Evolutionary conservation across 30 jellyfish, hydroid and myxozoan species (phyloP).

Genomic region (Nemopilema nomurai): DNA sequence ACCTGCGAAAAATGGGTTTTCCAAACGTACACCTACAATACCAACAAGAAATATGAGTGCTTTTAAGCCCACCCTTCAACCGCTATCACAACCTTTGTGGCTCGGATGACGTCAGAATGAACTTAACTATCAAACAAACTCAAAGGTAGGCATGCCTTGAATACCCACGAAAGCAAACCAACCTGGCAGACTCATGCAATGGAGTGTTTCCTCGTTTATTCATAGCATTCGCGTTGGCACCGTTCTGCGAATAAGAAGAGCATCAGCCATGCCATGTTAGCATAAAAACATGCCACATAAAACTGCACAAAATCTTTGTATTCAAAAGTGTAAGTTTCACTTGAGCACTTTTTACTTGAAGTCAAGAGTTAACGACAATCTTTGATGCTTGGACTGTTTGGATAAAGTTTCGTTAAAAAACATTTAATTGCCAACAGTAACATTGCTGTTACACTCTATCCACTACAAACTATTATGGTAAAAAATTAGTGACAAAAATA

Average conservation of each 20-base stretch:
- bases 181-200: constrained; percentile 94
- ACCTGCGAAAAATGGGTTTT: not conserved
- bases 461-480: no score
- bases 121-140: no score
- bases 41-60: not conserved
- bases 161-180: not conserved
- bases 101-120: no score
- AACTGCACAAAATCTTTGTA: not conserved
- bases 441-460: no score
- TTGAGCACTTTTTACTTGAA: no score
- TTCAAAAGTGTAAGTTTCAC: not conserved
- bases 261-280: no score
- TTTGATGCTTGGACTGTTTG: no score
- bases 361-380: no score
- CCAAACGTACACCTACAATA: not conserved
- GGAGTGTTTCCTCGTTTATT: constrained; percentile 96
- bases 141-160: not conserved
- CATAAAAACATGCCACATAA: not conserved
- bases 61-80: not conserved
- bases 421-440: no score
- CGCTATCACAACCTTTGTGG: not conserved
- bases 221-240: constrained; percentile 68
- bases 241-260: constrained; percentile 42
- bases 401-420: no score
- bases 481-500: not conserved